Conservation (phyloP, 1,140 invertebrate genomes). For the Drosophila subobscura region DNA sequence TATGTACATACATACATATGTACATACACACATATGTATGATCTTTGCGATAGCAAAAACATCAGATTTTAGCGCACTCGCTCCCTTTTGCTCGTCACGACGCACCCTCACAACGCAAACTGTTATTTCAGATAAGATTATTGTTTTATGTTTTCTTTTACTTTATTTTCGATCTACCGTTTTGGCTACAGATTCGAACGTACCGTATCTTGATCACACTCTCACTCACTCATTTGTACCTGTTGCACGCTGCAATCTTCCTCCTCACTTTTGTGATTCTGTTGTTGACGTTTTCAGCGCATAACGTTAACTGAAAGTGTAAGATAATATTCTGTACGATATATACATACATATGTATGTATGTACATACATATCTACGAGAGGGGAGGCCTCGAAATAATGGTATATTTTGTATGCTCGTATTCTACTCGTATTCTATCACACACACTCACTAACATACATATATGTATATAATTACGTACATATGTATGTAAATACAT, state of each 20-base stretch:
- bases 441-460: constrained; percentile 32
- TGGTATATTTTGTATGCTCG: neutral
- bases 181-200: constrained; percentile 38
- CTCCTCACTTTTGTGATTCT: constrained; percentile 3
- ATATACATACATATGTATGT: constrained; percentile 34
- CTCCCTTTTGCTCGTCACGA: neutral
- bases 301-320: constrained; percentile 75
- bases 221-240: neutral
- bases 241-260: constrained; percentile 1
- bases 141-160: constrained; percentile 35
- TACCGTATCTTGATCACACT: constrained; percentile 8
- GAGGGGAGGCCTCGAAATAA: constrained; percentile 9
- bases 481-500: constrained; percentile 4
- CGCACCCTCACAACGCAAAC: constrained; percentile 4
- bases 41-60: constrained; percentile 32
- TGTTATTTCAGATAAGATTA: constrained; percentile 61
- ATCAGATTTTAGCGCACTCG: constrained; percentile 33
- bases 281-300: constrained; percentile 56
- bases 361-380: too few relatives aligned
- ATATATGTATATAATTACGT: too few relatives aligned
- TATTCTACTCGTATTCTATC: constrained; percentile 10
- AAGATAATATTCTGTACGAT: constrained; percentile 63
- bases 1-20: too few relatives aligned
- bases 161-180: constrained; percentile 59
- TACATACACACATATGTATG: too few relatives aligned